Evolutionary conservation across 2,888 invertebrate genomes (phyloP).

Genomic region (Arge pagana): DNA sequence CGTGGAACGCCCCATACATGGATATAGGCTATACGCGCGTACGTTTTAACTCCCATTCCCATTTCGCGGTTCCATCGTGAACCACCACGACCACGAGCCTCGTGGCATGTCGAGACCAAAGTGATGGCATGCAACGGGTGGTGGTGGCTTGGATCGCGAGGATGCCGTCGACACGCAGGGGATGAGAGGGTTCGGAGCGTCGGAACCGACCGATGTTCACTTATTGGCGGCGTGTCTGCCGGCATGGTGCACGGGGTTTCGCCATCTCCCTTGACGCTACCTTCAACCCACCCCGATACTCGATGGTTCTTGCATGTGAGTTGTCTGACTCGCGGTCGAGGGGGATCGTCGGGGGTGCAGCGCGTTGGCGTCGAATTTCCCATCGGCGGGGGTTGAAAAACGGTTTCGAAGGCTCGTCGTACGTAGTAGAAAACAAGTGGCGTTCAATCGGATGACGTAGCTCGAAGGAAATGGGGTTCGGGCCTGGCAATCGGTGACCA

Average conservation of each 20-base stretch:
- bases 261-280: constrained; percentile 15
- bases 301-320: constrained; percentile 12
- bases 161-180: constrained; percentile 35
- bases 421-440: no score
- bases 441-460: no score
- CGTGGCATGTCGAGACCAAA: constrained; percentile 20
- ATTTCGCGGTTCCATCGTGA: no score
- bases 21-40: no score
- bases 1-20: no score
- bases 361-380: constrained; percentile 12
- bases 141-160: no score
- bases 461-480: no score
- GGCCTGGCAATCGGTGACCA: no score
- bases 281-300: constrained; percentile 7
- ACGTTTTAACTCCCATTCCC: no score
- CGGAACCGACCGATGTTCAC: constrained; percentile 55
- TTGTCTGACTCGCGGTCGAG: not conserved
- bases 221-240: constrained; percentile 58
- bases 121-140: constrained; percentile 20
- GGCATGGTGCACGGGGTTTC: constrained; percentile 47
- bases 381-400: no score
- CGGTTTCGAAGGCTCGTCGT: no score
- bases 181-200: constrained; percentile 25
- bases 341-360: not conserved
- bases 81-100: constrained; percentile 13